Evolutionary conservation across 2,797 vertebrate species (phyloP).

Genomic region (Oreonectes daqikongensis): DNA sequence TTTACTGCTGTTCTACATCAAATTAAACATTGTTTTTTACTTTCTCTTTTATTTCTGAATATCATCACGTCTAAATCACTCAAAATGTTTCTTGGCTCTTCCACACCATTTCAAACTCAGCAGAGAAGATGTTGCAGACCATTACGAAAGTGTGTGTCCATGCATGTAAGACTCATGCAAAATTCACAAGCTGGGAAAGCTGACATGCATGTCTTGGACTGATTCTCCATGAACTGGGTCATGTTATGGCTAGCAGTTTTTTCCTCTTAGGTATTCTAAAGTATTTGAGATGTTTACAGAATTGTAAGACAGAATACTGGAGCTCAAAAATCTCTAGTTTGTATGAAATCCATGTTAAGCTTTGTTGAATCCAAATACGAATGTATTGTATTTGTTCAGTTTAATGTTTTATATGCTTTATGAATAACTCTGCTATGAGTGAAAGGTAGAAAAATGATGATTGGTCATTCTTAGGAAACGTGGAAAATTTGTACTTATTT

Average conservation of each 20-base stretch:
- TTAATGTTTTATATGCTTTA: too few species aligned
- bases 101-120: conserved; percentile 23
- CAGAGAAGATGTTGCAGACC: background rate
- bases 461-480: too few species aligned
- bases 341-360: conserved; percentile 44
- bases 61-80: background rate
- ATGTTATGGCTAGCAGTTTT: conserved; percentile 35
- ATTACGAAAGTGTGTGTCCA: conserved; percentile 62
- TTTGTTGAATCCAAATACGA: too few species aligned
- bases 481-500: too few species aligned
- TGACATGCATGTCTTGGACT: conserved; percentile 48
- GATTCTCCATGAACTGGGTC: conserved; percentile 53
- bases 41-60: background rate
- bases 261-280: conserved; percentile 41
- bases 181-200: conserved; percentile 58
- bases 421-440: too few species aligned
- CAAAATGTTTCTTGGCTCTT: background rate
- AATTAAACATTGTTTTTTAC: too few species aligned
- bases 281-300: conserved; percentile 46
- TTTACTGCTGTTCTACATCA: background rate
- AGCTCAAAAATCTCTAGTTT: conserved; percentile 44
- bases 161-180: conserved; percentile 62
- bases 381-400: too few species aligned
- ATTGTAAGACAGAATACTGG: conserved; percentile 19
- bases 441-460: too few species aligned